Evolutionary conservation across 2,797 vertebrate genomes (phyloP), one percentile per base, ranked within the genome.

Genomic region (Coendou prehensilis): DNA sequence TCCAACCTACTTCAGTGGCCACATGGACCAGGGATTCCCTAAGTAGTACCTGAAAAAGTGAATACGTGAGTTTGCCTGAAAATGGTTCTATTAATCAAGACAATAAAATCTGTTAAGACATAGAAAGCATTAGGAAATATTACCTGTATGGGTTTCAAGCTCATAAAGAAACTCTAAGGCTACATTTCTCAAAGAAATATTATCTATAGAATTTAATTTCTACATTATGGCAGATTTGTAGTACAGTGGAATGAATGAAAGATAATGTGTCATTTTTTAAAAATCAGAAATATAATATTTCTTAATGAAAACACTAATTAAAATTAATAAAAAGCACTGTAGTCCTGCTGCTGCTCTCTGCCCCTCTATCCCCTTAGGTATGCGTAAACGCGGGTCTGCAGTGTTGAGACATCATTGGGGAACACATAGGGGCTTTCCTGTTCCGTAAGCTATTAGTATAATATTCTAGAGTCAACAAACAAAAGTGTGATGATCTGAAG

Each of bases 301-400:
- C 22, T 57, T 92, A 96, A 94, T 97, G 84, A 96, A 97, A 97
- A 93, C 83, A 93, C 80, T 97, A 96, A 97, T 95, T 92, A 94
- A 96, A 97, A 96, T 96, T 96, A 95, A 95, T 93, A 89, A 87
- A 96, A 87, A 63, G 10, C n/a, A 73, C 57, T 76, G 86, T 26
- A 28, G 30, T 28, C n/a, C 73, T 30, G 17, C 13, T 41, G 59
- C 84, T 92, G 80, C 81, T 20, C 18, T 47, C 78, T 88, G 95
- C 80, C 89, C 93, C 73, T 88, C 69, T 14, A 11, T 75, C 79
- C 84, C 41, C 52, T 81, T 84, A 71, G 91, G 81, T 45, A 81
- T 9, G 17, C 26, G 83, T n/a, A 78, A 93, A 52, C 57, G 9
- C 79, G n/a, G 23, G 28, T 78, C 71, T 73, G 33, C 89, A 57